phyloP scores from a whole-genome alignment of 2,797 vertebrate species.

The Loriculus beryllinus region DNA sequence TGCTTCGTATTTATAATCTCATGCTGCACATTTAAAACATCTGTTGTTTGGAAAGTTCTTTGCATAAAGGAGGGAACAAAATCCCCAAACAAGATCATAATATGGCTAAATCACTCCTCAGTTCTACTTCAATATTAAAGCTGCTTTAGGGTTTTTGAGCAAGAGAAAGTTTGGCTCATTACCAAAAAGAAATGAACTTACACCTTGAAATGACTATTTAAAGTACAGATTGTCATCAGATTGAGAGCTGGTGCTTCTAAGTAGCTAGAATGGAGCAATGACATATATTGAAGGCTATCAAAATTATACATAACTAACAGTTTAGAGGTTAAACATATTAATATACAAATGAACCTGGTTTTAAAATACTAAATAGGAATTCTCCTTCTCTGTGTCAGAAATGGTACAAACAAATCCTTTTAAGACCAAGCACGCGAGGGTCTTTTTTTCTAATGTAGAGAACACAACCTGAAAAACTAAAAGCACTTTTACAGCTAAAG shows the following conservation, averaged over 20 bases:
- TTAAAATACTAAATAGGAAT: neutral
- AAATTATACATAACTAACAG: neutral
- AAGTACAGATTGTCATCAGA: conserved; percentile 29
- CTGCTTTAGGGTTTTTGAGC: conserved; percentile 60
- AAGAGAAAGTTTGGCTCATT: conserved; percentile 68
- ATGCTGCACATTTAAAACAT: conserved; percentile 28
- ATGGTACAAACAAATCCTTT: neutral
- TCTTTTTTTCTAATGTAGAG: neutral
- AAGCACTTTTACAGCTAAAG: neutral
- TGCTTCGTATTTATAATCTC: neutral
- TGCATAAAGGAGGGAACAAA: neutral
- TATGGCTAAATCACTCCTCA: neutral
- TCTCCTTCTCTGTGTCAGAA: neutral
- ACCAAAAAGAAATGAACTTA: conserved; percentile 56
- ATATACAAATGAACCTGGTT: neutral
- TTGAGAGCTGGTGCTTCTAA: conserved; percentile 2
- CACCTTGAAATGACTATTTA: conserved; percentile 43
- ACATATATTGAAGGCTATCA: neutral
- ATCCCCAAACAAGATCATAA: neutral
- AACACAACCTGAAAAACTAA: neutral
- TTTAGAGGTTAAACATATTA: neutral
- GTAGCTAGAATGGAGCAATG: neutral
- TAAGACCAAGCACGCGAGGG: neutral
- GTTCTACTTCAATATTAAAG: conserved; percentile 50
- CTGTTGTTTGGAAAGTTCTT: conserved; percentile 2